Evolutionary conservation across 2,797 vertebrate species (phyloP).

Genomic region (Serranus cabrilla): DNA sequence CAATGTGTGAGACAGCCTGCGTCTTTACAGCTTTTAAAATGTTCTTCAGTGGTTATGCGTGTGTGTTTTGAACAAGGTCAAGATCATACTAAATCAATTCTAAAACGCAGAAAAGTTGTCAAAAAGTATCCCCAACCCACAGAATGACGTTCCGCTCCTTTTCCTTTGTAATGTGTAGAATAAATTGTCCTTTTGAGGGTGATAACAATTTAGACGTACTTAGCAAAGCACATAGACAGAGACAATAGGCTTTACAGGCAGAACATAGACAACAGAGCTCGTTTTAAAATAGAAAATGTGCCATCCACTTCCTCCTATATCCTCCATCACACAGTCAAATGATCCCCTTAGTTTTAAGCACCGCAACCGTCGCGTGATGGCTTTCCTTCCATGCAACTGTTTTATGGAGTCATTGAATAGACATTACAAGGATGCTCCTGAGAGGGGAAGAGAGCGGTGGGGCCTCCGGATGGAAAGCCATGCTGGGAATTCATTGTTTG

Average conservation of each 20-base stretch:
- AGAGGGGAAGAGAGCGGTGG: neutral
- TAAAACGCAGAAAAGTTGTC: conserved; percentile 27
- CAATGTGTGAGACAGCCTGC: conserved; percentile 10
- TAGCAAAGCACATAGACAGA: conserved; percentile 21
- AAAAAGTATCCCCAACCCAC: conserved; percentile 24
- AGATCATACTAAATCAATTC: conserved; percentile 29
- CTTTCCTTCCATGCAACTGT: conserved; percentile 35
- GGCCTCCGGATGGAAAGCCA: neutral
- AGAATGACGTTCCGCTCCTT: conserved; percentile 13
- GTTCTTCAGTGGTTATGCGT: conserved; percentile 5
- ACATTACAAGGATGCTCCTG: conserved; percentile 25
- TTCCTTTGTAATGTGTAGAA: conserved; percentile 7
- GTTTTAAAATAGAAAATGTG: conserved; percentile 34
- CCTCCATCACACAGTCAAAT: conserved; percentile 42
- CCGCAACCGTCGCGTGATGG: conserved; percentile 4
- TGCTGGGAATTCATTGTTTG: conserved; percentile 21
- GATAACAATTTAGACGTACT: conserved; percentile 12
- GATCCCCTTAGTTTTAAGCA: conserved; percentile 41
- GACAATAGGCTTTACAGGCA: conserved; percentile 14
- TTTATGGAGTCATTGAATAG: conserved; percentile 47
- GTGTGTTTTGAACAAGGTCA: conserved; percentile 30
- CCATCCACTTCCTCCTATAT: conserved; percentile 23
- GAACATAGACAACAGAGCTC: conserved; percentile 25
- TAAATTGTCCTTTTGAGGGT: conserved; percentile 2
- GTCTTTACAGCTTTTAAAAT: conserved; percentile 6